A percentile compares a stretch with the other conserved stretches of the same genome.
phyloP scores from a whole-genome alignment of 1,140 invertebrate genomes.

The Heterodera carotae region DNA sequence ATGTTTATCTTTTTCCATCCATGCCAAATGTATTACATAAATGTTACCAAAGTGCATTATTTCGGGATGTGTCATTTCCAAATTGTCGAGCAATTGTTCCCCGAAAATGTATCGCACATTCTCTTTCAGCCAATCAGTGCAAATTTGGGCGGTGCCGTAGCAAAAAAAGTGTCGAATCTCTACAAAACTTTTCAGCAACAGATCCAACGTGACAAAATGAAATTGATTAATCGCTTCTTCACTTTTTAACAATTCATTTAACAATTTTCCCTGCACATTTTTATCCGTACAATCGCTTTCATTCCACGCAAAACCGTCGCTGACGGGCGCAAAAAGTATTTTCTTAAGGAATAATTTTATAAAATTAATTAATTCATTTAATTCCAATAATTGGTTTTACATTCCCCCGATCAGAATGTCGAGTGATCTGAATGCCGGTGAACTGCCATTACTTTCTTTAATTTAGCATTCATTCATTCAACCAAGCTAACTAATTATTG shows the following conservation, averaged over 20 bases:
- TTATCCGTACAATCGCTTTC: background rate
- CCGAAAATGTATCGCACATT: background rate
- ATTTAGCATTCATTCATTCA: too few relatives aligned
- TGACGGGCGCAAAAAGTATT: background rate
- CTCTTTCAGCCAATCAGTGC: background rate
- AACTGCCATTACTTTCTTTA: too few relatives aligned
- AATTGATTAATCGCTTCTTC: background rate
- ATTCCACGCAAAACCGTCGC: background rate
- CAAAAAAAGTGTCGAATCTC: background rate
- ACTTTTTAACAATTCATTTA: background rate
- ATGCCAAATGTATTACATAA: too few relatives aligned
- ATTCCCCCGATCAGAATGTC: too few relatives aligned
- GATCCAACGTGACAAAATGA: background rate
- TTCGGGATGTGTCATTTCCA: background rate
- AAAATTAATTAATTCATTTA: background rate
- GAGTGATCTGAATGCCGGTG: too few relatives aligned
- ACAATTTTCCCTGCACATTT: background rate
- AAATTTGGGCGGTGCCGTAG: background rate
- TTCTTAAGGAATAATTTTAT: background rate
- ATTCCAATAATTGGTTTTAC: too few relatives aligned
- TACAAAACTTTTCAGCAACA: background rate
- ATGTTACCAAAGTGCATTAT: background rate
- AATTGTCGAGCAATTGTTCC: background rate
- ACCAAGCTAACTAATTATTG: too few relatives aligned
- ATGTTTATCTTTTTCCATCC: too few relatives aligned